Conservation (phyloP, 2,113 vertebrate species). For the Mormyrus iriodes region DNA sequence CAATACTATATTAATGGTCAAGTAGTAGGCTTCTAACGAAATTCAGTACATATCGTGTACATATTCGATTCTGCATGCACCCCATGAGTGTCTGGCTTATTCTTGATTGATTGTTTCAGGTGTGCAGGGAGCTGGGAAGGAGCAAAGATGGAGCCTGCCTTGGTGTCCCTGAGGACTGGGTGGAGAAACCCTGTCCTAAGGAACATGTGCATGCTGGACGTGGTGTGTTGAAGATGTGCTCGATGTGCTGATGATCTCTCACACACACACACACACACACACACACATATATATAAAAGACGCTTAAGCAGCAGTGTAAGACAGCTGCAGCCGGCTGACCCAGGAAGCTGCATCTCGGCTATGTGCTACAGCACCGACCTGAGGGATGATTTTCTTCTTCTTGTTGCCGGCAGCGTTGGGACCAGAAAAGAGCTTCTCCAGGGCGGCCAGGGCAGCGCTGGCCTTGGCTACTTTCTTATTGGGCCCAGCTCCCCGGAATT, state of each 20-base stretch:
- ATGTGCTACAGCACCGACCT: conserved; percentile 57
- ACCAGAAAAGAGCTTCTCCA: conserved; percentile 96
- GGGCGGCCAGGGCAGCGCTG: conserved; percentile 89
- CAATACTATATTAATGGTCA: background rate
- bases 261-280: background rate
- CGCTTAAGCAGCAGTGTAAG: background rate
- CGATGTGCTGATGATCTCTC: too few species aligned
- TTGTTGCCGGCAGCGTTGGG: conserved; percentile 93
- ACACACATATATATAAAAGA: background rate
- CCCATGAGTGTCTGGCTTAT: background rate
- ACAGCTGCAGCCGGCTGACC: background rate
- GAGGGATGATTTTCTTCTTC: conserved; percentile 94
- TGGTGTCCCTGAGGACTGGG: background rate
- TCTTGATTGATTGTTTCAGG: background rate
- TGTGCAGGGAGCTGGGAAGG: background rate
- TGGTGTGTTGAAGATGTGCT: background rate
- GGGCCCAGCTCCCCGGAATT: conserved; percentile 93
- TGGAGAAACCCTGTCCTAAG: background rate
- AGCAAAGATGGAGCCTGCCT: background rate
- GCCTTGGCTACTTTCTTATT: conserved; percentile 99
- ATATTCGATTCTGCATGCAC: background rate
- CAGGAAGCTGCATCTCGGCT: background rate
- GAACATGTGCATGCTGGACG: background rate
- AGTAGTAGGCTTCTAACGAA: background rate
- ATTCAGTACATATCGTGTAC: background rate